A percentile compares a stretch with the other conserved stretches of the same genome.
These are phyloP conservation scores for Lepidonotus clava DNA, from an alignment of 2,888 invertebrate species.

Conservation along the genomic window DNA sequence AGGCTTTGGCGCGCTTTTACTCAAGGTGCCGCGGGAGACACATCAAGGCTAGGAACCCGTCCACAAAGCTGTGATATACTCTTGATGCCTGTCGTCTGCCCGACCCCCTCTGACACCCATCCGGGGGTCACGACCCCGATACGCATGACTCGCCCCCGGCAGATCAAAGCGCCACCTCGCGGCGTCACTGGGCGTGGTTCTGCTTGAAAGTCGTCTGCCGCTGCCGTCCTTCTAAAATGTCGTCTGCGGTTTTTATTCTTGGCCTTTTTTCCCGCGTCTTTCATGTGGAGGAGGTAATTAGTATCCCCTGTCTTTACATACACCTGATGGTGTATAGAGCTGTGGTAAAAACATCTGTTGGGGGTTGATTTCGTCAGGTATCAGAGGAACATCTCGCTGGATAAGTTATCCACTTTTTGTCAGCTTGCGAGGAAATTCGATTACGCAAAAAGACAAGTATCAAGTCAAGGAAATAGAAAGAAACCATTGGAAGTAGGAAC, in stretches of 20 bases:
- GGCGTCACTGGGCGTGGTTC: constrained; percentile 14
- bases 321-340: too few relatives aligned
- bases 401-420: too few relatives aligned
- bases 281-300: background rate
- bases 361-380: too few relatives aligned
- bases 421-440: too few relatives aligned
- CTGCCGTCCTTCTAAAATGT: background rate
- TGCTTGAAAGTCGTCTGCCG: background rate
- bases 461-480: too few relatives aligned
- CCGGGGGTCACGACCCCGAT: background rate
- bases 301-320: too few relatives aligned
- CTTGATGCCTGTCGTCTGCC: background rate
- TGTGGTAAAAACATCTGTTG: too few relatives aligned
- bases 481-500: too few relatives aligned
- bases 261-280: background rate
- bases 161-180: constrained; percentile 1
- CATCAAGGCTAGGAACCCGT: background rate
- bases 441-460: too few relatives aligned
- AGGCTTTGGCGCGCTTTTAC: constrained; percentile 26
- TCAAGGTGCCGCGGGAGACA: constrained; percentile 35
- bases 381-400: too few relatives aligned
- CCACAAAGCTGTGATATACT: constrained; percentile 36
- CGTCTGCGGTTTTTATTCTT: background rate
- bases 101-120: background rate
- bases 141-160: background rate